These are phyloP conservation scores for Lepilemur septentrionalis DNA, from an alignment of 2,797 vertebrate genomes.

Conservation along the genomic window DNA sequence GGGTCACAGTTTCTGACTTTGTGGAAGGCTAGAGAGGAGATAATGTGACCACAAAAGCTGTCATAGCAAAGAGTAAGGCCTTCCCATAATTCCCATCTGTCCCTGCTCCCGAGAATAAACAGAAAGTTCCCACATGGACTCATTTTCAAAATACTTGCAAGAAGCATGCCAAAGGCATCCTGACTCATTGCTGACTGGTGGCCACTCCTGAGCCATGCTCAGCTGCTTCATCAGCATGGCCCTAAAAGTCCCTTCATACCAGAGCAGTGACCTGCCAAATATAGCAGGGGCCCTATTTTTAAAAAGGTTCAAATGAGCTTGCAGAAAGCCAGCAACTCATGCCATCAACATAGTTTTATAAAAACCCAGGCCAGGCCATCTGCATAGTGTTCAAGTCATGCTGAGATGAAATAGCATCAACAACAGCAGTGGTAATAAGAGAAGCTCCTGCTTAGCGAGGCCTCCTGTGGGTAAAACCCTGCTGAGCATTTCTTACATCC, in stretches of 20 bases:
- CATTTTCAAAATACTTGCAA: constrained; percentile 24
- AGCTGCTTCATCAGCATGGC: constrained; percentile 41
- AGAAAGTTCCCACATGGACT: constrained; percentile 11
- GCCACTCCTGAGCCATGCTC: neutral
- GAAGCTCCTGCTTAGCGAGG: neutral
- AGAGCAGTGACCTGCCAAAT: constrained; percentile 59
- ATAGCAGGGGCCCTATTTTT: constrained; percentile 57
- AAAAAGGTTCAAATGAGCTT: constrained; percentile 59
- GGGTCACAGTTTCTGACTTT: neutral
- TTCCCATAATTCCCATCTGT: constrained; percentile 26
- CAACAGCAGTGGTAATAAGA: neutral
- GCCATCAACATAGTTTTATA: constrained; percentile 19
- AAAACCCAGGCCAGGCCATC: neutral
- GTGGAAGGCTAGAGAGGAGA: neutral
- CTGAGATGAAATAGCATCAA: neutral
- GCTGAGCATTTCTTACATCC: neutral
- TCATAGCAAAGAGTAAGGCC: neutral
- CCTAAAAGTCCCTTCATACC: constrained; percentile 59
- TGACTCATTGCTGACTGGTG: constrained; percentile 32
- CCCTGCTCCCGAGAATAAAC: constrained; percentile 26
- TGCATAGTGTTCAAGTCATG: neutral
- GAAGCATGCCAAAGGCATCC: constrained; percentile 2
- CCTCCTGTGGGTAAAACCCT: neutral
- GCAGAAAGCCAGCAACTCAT: neutral
- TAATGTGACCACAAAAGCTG: neutral